Evolutionary conservation across 2,797 vertebrate species (phyloP).

Genomic region (Arrhamphus sclerolepis): DNA sequence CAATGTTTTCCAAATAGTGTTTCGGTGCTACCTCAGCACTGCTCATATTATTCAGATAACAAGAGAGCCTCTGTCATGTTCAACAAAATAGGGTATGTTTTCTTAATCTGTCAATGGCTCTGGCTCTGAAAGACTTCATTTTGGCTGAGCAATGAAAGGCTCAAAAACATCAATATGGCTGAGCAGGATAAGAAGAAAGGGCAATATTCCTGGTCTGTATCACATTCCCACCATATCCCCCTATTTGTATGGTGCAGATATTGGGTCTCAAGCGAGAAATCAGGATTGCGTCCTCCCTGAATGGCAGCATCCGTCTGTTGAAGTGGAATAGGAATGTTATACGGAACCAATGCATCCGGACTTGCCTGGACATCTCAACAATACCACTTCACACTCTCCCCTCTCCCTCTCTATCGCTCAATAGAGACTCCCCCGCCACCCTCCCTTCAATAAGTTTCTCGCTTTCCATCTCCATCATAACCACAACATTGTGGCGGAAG

Average conservation of each 20-base stretch:
- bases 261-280: constrained; percentile 77
- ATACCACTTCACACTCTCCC: constrained; percentile 59
- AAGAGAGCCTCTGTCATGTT: constrained; percentile 69
- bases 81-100: constrained; percentile 76
- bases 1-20: constrained; percentile 61
- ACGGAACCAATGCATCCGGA: constrained; percentile 80
- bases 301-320: constrained; percentile 60
- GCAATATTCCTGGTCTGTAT: constrained; percentile 72
- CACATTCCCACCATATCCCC: constrained; percentile 65
- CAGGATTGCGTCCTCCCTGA: constrained; percentile 61
- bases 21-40: constrained; percentile 67
- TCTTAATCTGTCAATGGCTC: constrained; percentile 77
- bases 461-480: constrained; percentile 64
- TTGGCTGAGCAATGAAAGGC: constrained; percentile 78
- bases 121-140: constrained; percentile 76
- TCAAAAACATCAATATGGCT: constrained; percentile 80
- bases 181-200: constrained; percentile 80
- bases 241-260: constrained; percentile 81
- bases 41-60: constrained; percentile 76
- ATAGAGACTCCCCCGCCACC: constrained; percentile 12
- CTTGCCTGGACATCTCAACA: constrained; percentile 72
- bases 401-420: constrained; percentile 22
- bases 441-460: constrained; percentile 55
- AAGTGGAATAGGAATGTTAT: constrained; percentile 78
- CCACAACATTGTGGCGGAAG: constrained; percentile 61